Base-by-base conservation (phyloP, 2,113 vertebrate species). In the Australoheros scitulus region DNA sequence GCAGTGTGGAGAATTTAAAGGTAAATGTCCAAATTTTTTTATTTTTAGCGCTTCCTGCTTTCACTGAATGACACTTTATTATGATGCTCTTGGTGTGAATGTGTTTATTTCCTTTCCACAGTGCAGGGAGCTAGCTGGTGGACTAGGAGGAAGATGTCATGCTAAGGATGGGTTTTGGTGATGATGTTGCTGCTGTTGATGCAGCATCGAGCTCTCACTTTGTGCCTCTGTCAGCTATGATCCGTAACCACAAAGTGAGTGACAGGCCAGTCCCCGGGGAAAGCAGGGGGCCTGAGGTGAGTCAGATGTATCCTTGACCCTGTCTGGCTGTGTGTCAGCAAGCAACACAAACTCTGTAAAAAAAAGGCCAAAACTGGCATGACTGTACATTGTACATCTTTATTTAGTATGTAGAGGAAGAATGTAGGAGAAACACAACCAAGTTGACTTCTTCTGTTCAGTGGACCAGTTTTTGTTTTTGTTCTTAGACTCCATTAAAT, bases 291-390 rank as follows among this genome's bases (percentile, higher is more conserved):
- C 86, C 90, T 91, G 91, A 95, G 93, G 94, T 94, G 92, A 95
- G 93, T 92, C 90, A 91, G 91, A 93, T 91, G 83, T 92, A 90
- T 93, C 92, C 92, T 94, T 95, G 93, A 94, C 94, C 94, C 92
- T 92, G 91, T 92, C 88, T 88, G 59, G 68, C 87, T 88, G 84
- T 91, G 84, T 92, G 91, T 92, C 92, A 91, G 89, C 87, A 79
- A 89, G 88, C 89, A 88, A 84, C 87, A 91, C 82, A 87, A 91
- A 93, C 88, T 88, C 86, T 4, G 86, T 79, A 83, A 89, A 77
- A 57, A 64, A 79, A 59, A 79, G 80, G 65, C 82, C 84, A 82
- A 79, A 78, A 81, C 79, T 78, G 85, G 72, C 88, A 87, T 83
- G 86, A 86, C 88, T 87, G 86, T 90, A 88, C 88, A 85, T 68